Evolutionary conservation across 2,797 vertebrate species (phyloP).

Genomic region (Smutsia temminckii): DNA sequence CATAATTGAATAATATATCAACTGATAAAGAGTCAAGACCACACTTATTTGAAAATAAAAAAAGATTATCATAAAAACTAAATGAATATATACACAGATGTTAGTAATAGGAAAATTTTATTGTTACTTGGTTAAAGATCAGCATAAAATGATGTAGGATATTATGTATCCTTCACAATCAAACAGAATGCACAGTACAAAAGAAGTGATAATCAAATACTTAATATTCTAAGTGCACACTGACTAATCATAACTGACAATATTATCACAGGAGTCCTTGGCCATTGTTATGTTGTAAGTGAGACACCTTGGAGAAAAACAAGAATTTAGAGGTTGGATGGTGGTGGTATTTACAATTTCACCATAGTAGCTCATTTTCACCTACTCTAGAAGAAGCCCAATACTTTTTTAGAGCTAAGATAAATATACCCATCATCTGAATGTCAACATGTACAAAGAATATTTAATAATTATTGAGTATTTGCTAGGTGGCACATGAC

Average conservation of each 20-base stretch:
- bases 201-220: neutral
- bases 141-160: neutral
- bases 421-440: neutral
- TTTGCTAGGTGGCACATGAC: neutral
- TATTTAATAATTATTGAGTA: neutral
- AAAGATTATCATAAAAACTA: neutral
- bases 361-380: neutral
- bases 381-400: neutral
- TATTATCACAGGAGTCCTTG: neutral
- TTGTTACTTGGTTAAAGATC: neutral
- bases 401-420: neutral
- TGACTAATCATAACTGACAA: neutral
- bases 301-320: neutral
- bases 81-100: neutral
- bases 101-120: neutral
- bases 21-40: neutral
- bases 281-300: neutral
- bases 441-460: neutral
- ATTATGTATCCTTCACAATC: neutral
- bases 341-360: neutral
- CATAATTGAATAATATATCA: neutral
- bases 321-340: neutral
- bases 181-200: neutral
- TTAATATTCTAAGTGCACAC: neutral
- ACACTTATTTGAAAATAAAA: neutral